Base-by-base conservation (phyloP, 2,113 vertebrate genomes). In the Apteryx owenii region DNA sequence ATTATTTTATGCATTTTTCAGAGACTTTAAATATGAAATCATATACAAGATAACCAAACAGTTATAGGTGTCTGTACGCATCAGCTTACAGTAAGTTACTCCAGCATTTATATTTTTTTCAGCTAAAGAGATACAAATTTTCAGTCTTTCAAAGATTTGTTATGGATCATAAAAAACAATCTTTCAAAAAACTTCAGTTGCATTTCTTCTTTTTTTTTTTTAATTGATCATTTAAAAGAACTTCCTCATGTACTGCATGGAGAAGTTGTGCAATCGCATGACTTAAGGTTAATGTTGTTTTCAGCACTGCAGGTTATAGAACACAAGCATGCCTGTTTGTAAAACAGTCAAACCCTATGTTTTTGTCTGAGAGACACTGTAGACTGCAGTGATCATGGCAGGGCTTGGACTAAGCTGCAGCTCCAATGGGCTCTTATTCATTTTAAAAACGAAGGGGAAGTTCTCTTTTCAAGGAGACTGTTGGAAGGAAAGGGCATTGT, bases 201-300 rank as follows among this genome's bases (percentile, higher is more conserved):
- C 13, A 13, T 44, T 44, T 44, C 42, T 44, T 44, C 42, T 44
- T 44, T 46, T 6, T 16, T 54, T 54, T 54, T 54, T 56, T 56
- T 56, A 17, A 17, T 0, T 0, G 18, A 53, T 68, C 18, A 68
- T 53, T 61, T 19, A 36, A 18, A 21, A 11, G 58, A 33, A 2
- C 1, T 12, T 1, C 36, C 36, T 38, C 36, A 38, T 38, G 36
- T 38, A 38, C 22, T 84, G 5, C 8, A 1, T 79, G 36, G 66
- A 84, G 23, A 40, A 77, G 18, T 87, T 77, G 42, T 6, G 9
- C 29, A 61, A 28, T 62, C 26, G 1, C 21, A 14, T 88, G 58
- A 31, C 10, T 86, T 90, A 54, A 0, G 0, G 21, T 79, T 90
- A 70, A 40, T 70, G 12, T 78, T 38, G 40, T 84, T 97, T 88